Evolutionary conservation across 2,113 vertebrate genomes (phyloP).

Genomic region (Barbus barbus): DNA sequence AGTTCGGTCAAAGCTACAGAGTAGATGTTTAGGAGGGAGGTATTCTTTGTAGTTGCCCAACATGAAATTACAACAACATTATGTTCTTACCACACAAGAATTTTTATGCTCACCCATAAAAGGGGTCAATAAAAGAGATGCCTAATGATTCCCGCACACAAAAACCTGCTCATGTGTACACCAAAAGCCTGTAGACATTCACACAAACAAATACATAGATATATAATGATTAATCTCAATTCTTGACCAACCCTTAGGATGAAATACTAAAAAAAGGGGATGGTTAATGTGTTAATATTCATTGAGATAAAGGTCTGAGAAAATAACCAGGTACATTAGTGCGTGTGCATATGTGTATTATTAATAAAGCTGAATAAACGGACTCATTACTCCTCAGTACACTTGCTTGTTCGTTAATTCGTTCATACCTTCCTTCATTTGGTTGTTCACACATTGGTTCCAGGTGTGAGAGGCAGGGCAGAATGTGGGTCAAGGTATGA

Average conservation of each 20-base stretch:
- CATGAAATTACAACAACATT: constrained; percentile 54
- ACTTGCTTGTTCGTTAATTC: constrained; percentile 29
- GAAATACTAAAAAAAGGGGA: background rate
- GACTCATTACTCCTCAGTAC: constrained; percentile 54
- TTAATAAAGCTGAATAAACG: constrained; percentile 57
- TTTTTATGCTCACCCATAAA: constrained; percentile 57
- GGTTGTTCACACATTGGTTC: constrained; percentile 65
- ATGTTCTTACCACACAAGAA: constrained; percentile 54
- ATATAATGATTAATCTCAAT: background rate
- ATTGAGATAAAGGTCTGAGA: constrained; percentile 49
- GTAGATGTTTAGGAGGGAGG: constrained; percentile 44
- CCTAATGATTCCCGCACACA: constrained; percentile 38
- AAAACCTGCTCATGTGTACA: background rate
- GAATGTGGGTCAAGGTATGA: constrained; percentile 50
- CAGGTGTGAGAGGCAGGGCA: constrained; percentile 62
- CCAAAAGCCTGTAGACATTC: background rate
- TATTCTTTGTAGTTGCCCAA: constrained; percentile 47
- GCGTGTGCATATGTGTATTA: no score
- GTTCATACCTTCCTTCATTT: constrained; percentile 51
- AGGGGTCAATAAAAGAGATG: constrained; percentile 52
- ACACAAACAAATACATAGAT: background rate
- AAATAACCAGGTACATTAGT: constrained; percentile 50
- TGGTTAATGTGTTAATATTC: background rate
- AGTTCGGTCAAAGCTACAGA: constrained; percentile 41
- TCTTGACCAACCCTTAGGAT: background rate